These are phyloP conservation scores for Mallateleia sp. DNA, from an alignment of 2,888 invertebrate species.

Conservation along the genomic window DNA sequence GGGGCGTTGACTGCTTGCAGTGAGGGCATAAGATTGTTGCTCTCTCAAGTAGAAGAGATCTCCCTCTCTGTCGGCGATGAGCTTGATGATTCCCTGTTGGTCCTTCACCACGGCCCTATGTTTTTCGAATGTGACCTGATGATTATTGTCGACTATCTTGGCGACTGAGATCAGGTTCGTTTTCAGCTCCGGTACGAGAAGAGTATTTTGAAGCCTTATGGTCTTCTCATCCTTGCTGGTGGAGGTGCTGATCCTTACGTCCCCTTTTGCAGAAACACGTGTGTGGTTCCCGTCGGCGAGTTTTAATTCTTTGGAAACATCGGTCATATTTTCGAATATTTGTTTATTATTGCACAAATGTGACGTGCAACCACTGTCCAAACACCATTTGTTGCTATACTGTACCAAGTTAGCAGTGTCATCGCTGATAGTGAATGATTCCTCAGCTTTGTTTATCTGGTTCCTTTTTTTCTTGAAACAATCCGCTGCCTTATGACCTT, in stretches of 20 bases:
- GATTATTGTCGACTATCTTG: background rate
- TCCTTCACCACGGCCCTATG: background rate
- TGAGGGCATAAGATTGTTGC: too few species aligned
- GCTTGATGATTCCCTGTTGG: background rate
- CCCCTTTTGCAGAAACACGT: background rate
- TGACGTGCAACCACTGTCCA: conserved; percentile 13
- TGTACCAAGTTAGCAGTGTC: too few species aligned
- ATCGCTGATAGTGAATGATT: too few species aligned
- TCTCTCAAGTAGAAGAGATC: conserved; percentile 14
- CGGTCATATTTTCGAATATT: too few species aligned
- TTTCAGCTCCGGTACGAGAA: background rate
- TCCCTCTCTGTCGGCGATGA: background rate
- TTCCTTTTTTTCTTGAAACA: background rate
- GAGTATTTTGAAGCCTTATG: background rate
- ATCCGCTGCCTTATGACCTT: background rate
- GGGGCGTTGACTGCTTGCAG: background rate
- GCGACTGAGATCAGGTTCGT: conserved; percentile 19
- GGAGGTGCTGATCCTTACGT: background rate
- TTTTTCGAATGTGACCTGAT: background rate
- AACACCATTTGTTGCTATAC: background rate
- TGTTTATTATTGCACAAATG: conserved; percentile 15
- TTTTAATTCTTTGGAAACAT: too few species aligned
- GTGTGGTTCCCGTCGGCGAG: background rate
- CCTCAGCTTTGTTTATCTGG: background rate
- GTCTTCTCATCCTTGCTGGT: background rate